Evolutionary conservation across 2,888 invertebrate species (phyloP), one percentile per base, ranked within the genome.

Genomic region (Patella pellucida): DNA sequence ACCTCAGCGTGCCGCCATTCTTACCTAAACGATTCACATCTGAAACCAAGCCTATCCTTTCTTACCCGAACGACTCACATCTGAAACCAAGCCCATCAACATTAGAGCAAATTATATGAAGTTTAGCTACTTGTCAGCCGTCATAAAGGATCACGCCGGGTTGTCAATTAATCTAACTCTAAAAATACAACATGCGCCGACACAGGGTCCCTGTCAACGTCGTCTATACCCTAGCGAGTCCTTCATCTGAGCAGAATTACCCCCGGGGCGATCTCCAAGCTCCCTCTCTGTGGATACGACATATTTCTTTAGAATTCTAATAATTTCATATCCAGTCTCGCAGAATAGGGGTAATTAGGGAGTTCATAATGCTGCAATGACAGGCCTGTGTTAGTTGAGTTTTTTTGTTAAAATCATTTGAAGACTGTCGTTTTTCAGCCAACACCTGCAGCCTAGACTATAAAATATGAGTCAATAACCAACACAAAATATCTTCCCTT

Each of bases 261-360:
- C 62, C 62, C 62, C 23, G 62, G 23, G 62, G 62, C 62, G 62
- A 19, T 62, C 62, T 62, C 23, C 23, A 62, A 23, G 7, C 41
- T 41, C 41, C 41, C 41, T 9, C 41, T 41, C 41, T 12, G 62
- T 62, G 19, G 19, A 62, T 16, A 62, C 12, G 14, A 62, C 62
- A 62, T 62, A 23, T 23, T 62, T 62, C 62, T 62, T 62, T 62
- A 23, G 7, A 62, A 62, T 23, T 23, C 62, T 62, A 23, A 62
- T 62, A 62, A 62, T 23, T 62, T 62, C 62, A 62, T 62, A 62
- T 62, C 62, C 62, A 62, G 62, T 41, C 62, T 11, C 12, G 12
- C 31, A 56, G 78, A 80, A 81, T 78, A 77, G 74, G 76, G 72
- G 77, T 78, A 75, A 78, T 78, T 81, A 78, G 70, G 71, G 75